Evolutionary conservation across 2,113 vertebrate genomes (phyloP).

Genomic region (Ellobius talpinus): DNA sequence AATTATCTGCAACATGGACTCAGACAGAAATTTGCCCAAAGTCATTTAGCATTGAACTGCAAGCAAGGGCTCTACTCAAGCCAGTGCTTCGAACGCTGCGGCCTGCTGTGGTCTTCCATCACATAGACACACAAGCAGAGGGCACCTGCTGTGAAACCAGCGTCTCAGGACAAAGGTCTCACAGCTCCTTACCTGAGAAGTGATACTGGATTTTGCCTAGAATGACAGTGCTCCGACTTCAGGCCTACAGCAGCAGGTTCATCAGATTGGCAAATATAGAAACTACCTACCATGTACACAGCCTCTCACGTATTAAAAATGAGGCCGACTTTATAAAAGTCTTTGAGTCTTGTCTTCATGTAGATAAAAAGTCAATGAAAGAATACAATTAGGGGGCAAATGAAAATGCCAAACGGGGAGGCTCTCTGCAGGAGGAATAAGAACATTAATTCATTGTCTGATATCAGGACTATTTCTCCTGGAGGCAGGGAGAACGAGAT

Average conservation of each 20-base stretch:
- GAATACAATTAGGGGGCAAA: background rate
- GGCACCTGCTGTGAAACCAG: background rate
- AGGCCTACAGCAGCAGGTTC: background rate
- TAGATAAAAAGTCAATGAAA: slow-evolving; percentile 14
- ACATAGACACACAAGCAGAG: fast-evolving
- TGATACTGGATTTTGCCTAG: background rate
- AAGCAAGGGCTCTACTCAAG: background rate
- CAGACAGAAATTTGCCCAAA: background rate
- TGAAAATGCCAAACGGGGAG: background rate
- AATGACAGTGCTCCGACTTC: background rate
- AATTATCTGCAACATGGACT: slow-evolving; percentile 7
- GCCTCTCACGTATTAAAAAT: background rate
- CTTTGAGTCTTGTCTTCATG: background rate
- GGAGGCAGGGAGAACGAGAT: background rate
- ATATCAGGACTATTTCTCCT: background rate
- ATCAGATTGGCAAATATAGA: background rate
- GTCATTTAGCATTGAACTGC: background rate
- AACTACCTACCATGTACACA: background rate
- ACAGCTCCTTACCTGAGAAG: background rate
- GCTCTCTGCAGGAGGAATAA: background rate
- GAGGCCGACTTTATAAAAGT: background rate
- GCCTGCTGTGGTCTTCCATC: background rate
- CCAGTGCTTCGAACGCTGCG: background rate
- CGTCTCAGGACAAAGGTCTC: slow-evolving; percentile 3
- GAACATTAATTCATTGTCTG: background rate